Percentiles rank a stretch among this genome's conserved stretches.
phyloP scores from a whole-genome alignment of 2,113 vertebrate species.

The Alethe diademata region DNA sequence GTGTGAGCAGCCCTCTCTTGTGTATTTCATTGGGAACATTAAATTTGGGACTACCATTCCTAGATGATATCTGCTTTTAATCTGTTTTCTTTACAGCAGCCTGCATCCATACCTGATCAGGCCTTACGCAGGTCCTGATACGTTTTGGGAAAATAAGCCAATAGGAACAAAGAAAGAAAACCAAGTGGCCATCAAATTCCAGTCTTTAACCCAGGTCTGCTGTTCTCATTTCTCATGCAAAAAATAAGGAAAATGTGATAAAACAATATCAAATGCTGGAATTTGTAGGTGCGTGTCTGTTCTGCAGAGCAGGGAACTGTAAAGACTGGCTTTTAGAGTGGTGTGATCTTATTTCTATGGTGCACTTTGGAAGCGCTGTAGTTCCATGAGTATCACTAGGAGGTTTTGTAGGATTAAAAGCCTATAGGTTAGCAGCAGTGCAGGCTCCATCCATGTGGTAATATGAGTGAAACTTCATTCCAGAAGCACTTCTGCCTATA shows the following conservation, averaged over 20 bases:
- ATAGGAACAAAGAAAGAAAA: not conserved
- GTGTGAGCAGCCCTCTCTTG: not conserved
- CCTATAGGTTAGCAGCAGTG: not conserved
- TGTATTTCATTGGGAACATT: not conserved
- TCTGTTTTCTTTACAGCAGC: not conserved
- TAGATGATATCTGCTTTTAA: not conserved
- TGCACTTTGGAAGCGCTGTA: not conserved
- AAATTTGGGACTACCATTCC: not conserved
- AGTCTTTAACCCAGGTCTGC: not conserved
- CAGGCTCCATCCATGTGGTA: not conserved
- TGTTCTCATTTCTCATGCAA: not conserved
- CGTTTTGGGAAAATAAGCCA: conserved; percentile 46
- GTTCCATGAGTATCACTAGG: not conserved
- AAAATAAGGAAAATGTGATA: not conserved
- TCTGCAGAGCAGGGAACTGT: not conserved
- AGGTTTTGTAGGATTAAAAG: not conserved
- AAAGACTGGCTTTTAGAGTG: not conserved
- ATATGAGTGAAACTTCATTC: not conserved
- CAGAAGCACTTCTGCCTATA: not conserved
- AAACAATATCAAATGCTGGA: not conserved
- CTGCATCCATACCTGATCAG: not conserved
- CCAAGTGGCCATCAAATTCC: not conserved
- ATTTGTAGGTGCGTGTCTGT: not conserved
- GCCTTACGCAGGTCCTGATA: conserved; percentile 4
- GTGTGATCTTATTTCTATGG: rapidly evolving